Evolutionary conservation across 2,888 invertebrate species (phyloP).

Genomic region (Sminthurinus aureus): DNA sequence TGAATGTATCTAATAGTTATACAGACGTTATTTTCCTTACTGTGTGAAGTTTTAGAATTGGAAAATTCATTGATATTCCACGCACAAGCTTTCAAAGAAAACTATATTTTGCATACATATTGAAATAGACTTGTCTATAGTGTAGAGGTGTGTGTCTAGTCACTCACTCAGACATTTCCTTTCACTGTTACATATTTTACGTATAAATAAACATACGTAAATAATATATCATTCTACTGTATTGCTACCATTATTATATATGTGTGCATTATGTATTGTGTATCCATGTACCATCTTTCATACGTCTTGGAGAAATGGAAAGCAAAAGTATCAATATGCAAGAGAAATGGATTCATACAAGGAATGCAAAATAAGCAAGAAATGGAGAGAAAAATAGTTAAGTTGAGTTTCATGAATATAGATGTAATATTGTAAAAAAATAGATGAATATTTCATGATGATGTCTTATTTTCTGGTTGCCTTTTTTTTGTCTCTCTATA

Average conservation of each 20-base stretch:
- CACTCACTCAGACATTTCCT: neutral
- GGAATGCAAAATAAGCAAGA: neutral
- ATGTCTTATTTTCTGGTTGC: neutral
- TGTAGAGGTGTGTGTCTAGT: too few relatives aligned
- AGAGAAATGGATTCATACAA: neutral
- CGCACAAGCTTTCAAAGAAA: neutral
- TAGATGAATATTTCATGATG: constrained; percentile 39
- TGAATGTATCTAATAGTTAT: constrained; percentile 18
- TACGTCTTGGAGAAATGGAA: neutral
- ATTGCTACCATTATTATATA: too few relatives aligned
- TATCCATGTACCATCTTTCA: too few relatives aligned
- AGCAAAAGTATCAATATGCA: neutral
- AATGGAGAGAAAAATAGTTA: neutral
- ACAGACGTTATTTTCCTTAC: constrained; percentile 9
- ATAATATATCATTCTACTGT: too few relatives aligned
- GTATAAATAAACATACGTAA: too few relatives aligned
- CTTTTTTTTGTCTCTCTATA: neutral
- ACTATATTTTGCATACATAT: constrained; percentile 5
- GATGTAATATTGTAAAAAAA: neutral
- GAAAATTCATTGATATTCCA: constrained; percentile 46
- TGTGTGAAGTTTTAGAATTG: constrained; percentile 9
- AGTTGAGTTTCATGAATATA: neutral
- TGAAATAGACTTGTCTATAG: neutral
- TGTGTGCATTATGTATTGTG: too few relatives aligned
- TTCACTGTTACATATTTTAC: neutral